Evolutionary conservation across 2,888 invertebrate genomes (phyloP).

Genomic region (Macaria notata): DNA sequence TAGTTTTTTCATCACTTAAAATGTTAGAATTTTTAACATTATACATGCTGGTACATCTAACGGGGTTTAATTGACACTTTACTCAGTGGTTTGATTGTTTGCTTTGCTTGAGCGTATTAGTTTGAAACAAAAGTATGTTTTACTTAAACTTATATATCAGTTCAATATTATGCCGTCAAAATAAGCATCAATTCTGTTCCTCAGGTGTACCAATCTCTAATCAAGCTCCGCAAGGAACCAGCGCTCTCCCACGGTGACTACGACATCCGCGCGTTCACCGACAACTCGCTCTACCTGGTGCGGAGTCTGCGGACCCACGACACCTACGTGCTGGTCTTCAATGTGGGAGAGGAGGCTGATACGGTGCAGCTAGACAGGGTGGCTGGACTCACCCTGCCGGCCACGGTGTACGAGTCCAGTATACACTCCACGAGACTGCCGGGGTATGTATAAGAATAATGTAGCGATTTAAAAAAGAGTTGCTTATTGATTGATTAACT

Average conservation of each 20-base stretch:
- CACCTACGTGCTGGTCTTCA: slow-evolving; percentile 72
- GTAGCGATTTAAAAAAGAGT: background rate
- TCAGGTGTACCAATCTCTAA: slow-evolving; percentile 80
- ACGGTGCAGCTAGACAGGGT: slow-evolving; percentile 59
- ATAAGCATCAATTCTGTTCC: background rate
- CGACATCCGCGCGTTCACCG: slow-evolving; percentile 60
- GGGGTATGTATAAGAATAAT: slow-evolving; percentile 45
- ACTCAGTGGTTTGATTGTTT: too few relatives aligned
- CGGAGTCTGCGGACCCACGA: slow-evolving; percentile 52
- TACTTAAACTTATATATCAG: too few relatives aligned
- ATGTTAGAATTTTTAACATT: too few relatives aligned
- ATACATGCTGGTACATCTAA: too few relatives aligned
- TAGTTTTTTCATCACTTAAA: too few relatives aligned
- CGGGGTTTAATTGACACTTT: too few relatives aligned
- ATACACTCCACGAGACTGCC: slow-evolving; percentile 50
- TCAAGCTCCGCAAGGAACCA: slow-evolving; percentile 67
- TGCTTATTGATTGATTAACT: background rate
- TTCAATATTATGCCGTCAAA: too few relatives aligned
- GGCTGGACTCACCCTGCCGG: slow-evolving; percentile 42
- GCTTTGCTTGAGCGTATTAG: too few relatives aligned
- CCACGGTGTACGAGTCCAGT: slow-evolving; percentile 56
- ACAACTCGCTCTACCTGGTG: slow-evolving; percentile 59
- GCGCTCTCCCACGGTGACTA: slow-evolving; percentile 69
- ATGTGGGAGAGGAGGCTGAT: slow-evolving; percentile 68
- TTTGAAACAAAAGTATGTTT: too few relatives aligned